phyloP scores from a whole-genome alignment of 2,888 invertebrate genomes.

The Magallana nippona region DNA sequence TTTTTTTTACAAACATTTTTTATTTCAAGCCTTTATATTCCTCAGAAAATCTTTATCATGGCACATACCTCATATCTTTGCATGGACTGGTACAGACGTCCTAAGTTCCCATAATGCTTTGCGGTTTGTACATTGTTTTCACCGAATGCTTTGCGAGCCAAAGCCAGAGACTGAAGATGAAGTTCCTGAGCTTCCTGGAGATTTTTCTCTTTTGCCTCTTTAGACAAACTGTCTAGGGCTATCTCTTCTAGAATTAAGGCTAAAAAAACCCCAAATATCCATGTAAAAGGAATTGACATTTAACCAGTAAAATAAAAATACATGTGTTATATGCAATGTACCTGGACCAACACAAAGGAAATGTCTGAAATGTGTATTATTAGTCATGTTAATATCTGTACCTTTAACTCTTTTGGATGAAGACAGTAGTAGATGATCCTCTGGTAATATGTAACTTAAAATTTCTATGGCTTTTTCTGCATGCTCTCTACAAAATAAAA shows the following conservation, averaged over 20 bases:
- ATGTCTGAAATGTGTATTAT: too few species aligned
- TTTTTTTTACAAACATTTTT: too few species aligned
- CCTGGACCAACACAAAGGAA: too few species aligned
- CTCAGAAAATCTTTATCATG: too few species aligned
- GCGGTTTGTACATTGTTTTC: constrained; percentile 97
- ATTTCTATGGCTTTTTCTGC: constrained; percentile 91
- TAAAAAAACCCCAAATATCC: constrained; percentile 56
- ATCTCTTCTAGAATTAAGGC: constrained; percentile 96
- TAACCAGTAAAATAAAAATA: not conserved
- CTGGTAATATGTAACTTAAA: constrained; percentile 89
- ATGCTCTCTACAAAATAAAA: constrained; percentile 84
- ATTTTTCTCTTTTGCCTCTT: constrained; percentile 82
- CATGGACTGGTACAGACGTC: constrained; percentile 96
- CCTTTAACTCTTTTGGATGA: constrained; percentile 93
- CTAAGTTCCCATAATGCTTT: constrained; percentile 96
- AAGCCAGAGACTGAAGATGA: constrained; percentile 89
- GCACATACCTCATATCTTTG: constrained; percentile 86
- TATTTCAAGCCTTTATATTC: too few species aligned
- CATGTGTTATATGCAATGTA: too few species aligned
- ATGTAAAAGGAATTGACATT: too few species aligned
- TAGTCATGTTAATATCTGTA: constrained; percentile 51
- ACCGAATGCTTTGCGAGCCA: constrained; percentile 91
- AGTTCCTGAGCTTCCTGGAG: constrained; percentile 90
- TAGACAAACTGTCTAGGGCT: constrained; percentile 87
- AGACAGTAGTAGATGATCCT: constrained; percentile 91